Base-by-base conservation (phyloP, 30 jellyfish, hydroid and myxozoan genomes). In the Aurelia aurita region DNA sequence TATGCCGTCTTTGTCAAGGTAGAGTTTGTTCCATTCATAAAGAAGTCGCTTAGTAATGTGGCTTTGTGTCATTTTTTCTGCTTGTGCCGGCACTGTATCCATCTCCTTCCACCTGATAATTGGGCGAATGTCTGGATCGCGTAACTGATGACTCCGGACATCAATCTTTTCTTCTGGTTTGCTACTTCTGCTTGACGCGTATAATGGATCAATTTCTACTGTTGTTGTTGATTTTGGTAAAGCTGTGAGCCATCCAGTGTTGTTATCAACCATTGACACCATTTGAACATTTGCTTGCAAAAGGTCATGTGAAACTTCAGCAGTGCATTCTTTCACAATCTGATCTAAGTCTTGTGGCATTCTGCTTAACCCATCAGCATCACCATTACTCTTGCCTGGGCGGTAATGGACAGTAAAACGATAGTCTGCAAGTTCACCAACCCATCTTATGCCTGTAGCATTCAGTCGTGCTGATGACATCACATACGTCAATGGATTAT, bases 391-490 rank as follows among this genome's bases (percentile, higher is more conserved):
- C 39, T 28, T 45, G 27, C 88, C 29, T 18, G 29, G 72, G 26
- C 72, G 43, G 43, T 31, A 31, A 5, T 31, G 43, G 43, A 31
- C 43, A 31, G 43, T 31, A 31, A 31, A 31, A 31, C 43, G 43
- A 31, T 31, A 77, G 23, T 85, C 75, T 21, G 95, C 74, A 19
- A 85, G 75, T 12, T 85, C 89, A 14, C 34, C 3, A 19, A 85
- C 63, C 95, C 95, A 85, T 9, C 89, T 68, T n/a, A 2, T 69
- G 12, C 75, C 89, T 16, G 88, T 72, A 5, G 89, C 89, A 69
- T 72, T 85, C 74, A 85, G 49, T 39, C 63, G 26, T 23, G 83
- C 84, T 22, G 64, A 28, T 20, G 79, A 55, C 44, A 45, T 22
- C 11, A 74, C 51, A 60, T 60, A 86, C 22, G 62, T 51, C 8